A percentile compares a stretch with the other conserved stretches of the same genome.
Evolutionary conservation across 2,888 invertebrate genomes (phyloP).

Genomic region (Eupithecia abbreviata): DNA sequence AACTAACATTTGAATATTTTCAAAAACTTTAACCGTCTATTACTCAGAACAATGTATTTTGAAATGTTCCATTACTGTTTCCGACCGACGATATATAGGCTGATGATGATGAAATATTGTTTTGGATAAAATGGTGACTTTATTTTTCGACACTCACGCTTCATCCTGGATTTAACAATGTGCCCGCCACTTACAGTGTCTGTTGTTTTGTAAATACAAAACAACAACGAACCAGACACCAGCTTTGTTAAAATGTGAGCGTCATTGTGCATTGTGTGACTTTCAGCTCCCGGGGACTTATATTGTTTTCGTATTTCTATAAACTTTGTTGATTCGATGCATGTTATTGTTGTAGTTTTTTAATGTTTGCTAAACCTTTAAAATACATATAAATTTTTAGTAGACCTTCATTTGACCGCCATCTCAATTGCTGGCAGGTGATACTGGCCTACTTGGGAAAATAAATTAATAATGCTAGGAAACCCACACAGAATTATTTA

Average conservation of each 20-base stretch:
- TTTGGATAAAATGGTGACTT: not conserved
- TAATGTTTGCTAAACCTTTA: not conserved
- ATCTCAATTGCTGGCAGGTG: not conserved
- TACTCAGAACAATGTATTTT: no score
- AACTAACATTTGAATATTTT: no score
- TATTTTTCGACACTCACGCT: not conserved
- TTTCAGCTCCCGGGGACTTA: not conserved
- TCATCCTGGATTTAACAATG: not conserved
- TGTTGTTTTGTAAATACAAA: constrained; percentile 5
- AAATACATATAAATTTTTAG: not conserved
- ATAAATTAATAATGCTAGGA: not conserved
- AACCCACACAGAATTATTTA: not conserved
- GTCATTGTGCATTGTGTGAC: not conserved
- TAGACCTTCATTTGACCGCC: not conserved
- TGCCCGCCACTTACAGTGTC: constrained; percentile 14
- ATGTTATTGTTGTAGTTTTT: not conserved
- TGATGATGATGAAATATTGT: no score
- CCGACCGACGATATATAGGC: no score
- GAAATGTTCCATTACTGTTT: no score
- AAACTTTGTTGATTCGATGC: not conserved
- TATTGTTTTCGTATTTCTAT: not conserved
- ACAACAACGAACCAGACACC: constrained; percentile 17
- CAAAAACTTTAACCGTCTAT: no score
- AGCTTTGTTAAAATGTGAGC: constrained; percentile 21
- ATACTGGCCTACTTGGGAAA: not conserved